Evolutionary conservation across 2,888 invertebrate species (phyloP), one percentile per base, ranked within the genome.

Genomic region (Scrobipalpa costella): DNA sequence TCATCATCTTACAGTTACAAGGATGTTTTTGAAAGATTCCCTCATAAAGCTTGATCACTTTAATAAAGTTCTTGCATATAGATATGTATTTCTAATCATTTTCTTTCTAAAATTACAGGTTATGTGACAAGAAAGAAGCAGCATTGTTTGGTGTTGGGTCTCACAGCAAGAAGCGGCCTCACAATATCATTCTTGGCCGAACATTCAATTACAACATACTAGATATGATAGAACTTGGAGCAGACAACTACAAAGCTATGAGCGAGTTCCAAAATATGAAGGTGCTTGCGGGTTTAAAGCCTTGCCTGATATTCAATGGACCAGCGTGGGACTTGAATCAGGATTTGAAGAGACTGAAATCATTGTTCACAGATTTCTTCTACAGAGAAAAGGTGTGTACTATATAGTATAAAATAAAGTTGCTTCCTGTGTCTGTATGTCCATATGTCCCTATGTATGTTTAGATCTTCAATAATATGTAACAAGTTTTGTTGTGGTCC

Each of bases 181-280:
- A 98, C 79, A 99, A 98, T 87, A 85, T 99, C 55, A 92, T 98
- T 36, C 81, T 99, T 62, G 98, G 98, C 0, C 93, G 99, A 71
- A 95, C 96, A 79, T 99, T 95, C 85, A 97, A 99, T 84, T 94
- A 96, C 76, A 95, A 96, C 64, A 90, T 99, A 36, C 88, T 99
- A 64, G 99, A 99, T 80, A 98, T 99, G 98, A 94, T 98, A 64
- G 99, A 99, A 87, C 93, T 99, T 63, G 97, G 98, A 11, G 94
- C 99, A 21, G 96, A 97, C 62, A 93, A 94, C 63, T 98, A 94
- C 80, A 94, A 94, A 79, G 93, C 96, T 0, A 93, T 99, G 83
- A 88, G 93, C 17, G 96, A 96, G 55, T 98, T 98, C 76, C 94
- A 94, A 67, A 94, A 94, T 63, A 94, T 95, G 62, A 98, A 96